A percentile compares a stretch with the other conserved stretches of the same genome.
These are phyloP conservation scores for Chrysolina americana DNA, from an alignment of 2,888 invertebrate genomes.

Conservation along the genomic window DNA sequence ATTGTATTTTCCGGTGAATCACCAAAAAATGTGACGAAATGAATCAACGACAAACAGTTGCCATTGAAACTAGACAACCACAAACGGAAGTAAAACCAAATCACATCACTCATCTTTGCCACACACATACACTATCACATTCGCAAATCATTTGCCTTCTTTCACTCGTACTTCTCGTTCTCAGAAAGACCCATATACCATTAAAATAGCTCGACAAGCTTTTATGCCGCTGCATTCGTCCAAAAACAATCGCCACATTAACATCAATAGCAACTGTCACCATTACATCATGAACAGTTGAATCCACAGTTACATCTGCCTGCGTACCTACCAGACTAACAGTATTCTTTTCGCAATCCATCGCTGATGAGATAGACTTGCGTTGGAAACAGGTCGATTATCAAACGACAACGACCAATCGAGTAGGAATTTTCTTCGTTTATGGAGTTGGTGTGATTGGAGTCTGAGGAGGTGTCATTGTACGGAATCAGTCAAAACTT, in stretches of 20 bases:
- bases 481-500: too few relatives aligned
- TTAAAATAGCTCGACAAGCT: neutral
- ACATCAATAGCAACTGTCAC: neutral
- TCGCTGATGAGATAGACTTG: neutral
- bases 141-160: too few relatives aligned
- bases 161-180: neutral
- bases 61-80: too few relatives aligned
- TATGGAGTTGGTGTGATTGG: too few relatives aligned
- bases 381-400: neutral
- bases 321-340: neutral
- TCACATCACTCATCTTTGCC: too few relatives aligned
- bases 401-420: neutral
- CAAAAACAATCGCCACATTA: neutral
- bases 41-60: too few relatives aligned
- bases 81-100: too few relatives aligned
- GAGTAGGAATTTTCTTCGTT: too few relatives aligned
- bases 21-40: too few relatives aligned
- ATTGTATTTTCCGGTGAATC: too few relatives aligned
- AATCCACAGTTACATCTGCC: neutral
- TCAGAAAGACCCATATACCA: neutral
- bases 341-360: neutral
- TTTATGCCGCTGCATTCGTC: neutral
- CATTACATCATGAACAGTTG: constrained; percentile 1
- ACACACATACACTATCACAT: too few relatives aligned
- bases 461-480: too few relatives aligned